phyloP scores from a whole-genome alignment of 2,113 vertebrate genomes.

The Gasterosteus aculeatus region DNA sequence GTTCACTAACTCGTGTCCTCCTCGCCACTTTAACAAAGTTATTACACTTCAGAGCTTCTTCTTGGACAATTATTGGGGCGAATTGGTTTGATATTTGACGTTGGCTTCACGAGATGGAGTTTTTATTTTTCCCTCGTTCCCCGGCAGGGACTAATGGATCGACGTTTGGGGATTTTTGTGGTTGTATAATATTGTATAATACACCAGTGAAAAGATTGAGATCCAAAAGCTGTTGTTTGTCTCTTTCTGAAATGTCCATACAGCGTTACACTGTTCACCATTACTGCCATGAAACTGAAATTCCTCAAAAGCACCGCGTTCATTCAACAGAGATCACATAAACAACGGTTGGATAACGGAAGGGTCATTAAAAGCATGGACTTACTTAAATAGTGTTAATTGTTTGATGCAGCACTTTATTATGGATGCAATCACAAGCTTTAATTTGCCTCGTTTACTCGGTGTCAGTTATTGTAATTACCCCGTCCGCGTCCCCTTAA shows the following conservation, averaged over 20 bases:
- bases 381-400: conserved; percentile 53
- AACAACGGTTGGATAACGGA: conserved; percentile 36
- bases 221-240: not conserved
- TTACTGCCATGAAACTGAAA: not conserved
- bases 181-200: not conserved
- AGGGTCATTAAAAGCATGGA: conserved; percentile 18
- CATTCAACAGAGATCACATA: conserved; percentile 8
- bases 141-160: not conserved
- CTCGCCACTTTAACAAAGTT: conserved; percentile 11
- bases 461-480: conserved; percentile 64
- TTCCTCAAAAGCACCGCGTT: not conserved
- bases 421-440: conserved; percentile 56
- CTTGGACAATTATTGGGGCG: conserved; percentile 8
- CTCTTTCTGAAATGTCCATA: not conserved
- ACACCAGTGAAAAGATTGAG: not conserved
- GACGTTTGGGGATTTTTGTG: conserved; percentile 3
- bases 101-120: conserved; percentile 15
- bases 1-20: conserved; percentile 24
- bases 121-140: conserved; percentile 17
- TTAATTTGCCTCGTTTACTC: conserved; percentile 52
- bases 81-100: conserved; percentile 13
- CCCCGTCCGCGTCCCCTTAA: conserved; percentile 50
- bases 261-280: not conserved
- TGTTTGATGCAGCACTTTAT: conserved; percentile 57
- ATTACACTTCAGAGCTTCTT: not conserved